Evolutionary conservation across 2,888 invertebrate genomes (phyloP), one percentile per base, ranked within the genome.

Genomic region (Parasteatoda lunata): DNA sequence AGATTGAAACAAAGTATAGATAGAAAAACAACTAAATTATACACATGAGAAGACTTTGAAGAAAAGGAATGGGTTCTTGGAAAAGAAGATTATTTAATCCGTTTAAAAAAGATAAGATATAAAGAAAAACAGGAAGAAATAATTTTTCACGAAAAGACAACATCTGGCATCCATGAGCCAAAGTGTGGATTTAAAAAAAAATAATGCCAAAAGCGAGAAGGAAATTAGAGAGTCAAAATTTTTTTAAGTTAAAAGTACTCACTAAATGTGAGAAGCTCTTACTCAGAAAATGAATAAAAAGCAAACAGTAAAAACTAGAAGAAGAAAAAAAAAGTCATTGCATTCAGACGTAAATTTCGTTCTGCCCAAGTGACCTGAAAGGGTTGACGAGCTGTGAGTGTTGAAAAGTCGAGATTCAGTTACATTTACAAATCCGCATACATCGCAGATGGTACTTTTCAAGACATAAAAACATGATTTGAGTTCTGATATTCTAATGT

Each of bases 201-300:
- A 9, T 11, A 15, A 76, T 54, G 59, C 48, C 76, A 65, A 45
- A 77, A 77, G 76, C 48, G 66, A 77, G 48, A 49, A 49, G 75
- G 84, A 86, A 86, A 86, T 86, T 80, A 86, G 80, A 84, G 84
- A 86, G 80, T 80, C 80, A 85, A 85, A 77, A 83, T 68, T 85
- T 85, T 86, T 85, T 86, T 86, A 64, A 59, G 30, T 11, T 59
- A 78, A 84, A 86, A 76, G 80, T 77, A 76, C 85, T 70, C 66
- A 77, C 85, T 86, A 79, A 86, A 86, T 86, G 85, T 80, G 85
- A 86, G 85, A 86, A 86, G 76, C 80, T 86, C 80, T 80, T 84
- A 79, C 78, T 84, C 15, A 45, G 71, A 52, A 66, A 68, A 66
- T 45, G 51, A 69, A 54, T 45, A 70, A 84, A 84, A 77, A 83